These are phyloP conservation scores for Neria commutata DNA, from an alignment of 2,888 invertebrate species.

Conservation along the genomic window DNA sequence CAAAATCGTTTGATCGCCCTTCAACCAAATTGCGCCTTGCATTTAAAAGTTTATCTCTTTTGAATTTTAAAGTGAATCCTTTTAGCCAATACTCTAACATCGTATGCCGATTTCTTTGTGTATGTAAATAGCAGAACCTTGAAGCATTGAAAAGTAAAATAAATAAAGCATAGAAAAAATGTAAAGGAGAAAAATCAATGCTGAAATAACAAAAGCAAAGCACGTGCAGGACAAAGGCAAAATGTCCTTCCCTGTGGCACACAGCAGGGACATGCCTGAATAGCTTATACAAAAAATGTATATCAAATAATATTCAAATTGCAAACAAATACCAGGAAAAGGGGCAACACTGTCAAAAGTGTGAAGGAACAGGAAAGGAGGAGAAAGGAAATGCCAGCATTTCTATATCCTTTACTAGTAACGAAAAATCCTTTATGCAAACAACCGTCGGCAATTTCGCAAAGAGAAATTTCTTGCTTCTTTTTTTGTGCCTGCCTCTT, in stretches of 20 bases:
- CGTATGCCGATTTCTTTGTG: too few relatives aligned
- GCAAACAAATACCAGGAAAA: not conserved
- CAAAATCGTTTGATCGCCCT: too few relatives aligned
- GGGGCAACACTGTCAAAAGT: not conserved
- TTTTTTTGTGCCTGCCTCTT: too few relatives aligned
- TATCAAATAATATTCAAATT: slow-evolving; percentile 10
- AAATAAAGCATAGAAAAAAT: slow-evolving; percentile 24
- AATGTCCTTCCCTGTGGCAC: slow-evolving; percentile 17
- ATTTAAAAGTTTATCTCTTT: too few relatives aligned
- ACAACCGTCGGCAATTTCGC: slow-evolving; percentile 26
- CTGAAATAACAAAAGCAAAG: slow-evolving; percentile 24
- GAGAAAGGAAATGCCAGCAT: slow-evolving; percentile 3
- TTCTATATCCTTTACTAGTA: too few relatives aligned
- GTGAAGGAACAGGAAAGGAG: not conserved
- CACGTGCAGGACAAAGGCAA: slow-evolving; percentile 43
- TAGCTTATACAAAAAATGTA: not conserved
- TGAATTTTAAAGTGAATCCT: too few relatives aligned
- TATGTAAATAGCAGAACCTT: too few relatives aligned
- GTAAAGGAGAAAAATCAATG: slow-evolving; percentile 19
- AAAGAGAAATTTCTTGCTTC: not conserved
- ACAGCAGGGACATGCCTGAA: not conserved
- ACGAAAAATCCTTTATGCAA: slow-evolving; percentile 35
- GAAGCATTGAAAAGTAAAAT: slow-evolving; percentile 45
- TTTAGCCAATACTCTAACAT: too few relatives aligned
- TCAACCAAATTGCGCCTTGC: too few relatives aligned